phyloP scores from a whole-genome alignment of 2,888 invertebrate genomes.

The Willowsia nigromaculata region DNA sequence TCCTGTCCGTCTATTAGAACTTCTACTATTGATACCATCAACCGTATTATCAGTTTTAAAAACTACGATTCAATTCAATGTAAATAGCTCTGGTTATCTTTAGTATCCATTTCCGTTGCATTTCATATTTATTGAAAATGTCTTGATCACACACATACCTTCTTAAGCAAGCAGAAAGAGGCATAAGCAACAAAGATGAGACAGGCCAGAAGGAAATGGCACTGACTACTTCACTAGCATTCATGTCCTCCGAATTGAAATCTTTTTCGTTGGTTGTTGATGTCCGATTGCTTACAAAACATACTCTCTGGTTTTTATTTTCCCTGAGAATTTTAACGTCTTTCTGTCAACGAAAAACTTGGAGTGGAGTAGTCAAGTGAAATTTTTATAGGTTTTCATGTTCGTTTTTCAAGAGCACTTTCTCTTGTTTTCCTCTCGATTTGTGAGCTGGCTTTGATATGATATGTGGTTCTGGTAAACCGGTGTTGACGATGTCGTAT shows the following conservation, averaged over 20 bases:
- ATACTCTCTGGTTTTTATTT: not conserved
- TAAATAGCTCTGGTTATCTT: not conserved
- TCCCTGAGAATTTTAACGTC: not conserved
- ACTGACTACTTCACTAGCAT: too few species aligned
- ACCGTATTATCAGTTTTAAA: too few species aligned
- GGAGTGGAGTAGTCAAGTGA: slow-evolving; percentile 11
- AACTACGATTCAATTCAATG: too few species aligned
- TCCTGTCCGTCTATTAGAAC: too few species aligned
- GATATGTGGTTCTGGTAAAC: not conserved
- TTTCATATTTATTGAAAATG: not conserved
- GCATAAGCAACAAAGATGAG: too few species aligned
- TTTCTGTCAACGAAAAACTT: not conserved
- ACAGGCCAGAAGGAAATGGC: too few species aligned
- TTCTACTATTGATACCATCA: too few species aligned
- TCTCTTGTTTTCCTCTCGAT: not conserved
- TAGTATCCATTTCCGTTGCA: not conserved
- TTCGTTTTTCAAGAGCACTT: slow-evolving; percentile 1
- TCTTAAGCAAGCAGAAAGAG: too few species aligned
- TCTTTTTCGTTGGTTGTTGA: too few species aligned
- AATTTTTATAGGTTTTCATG: slow-evolving; percentile 6
- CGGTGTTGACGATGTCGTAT: slow-evolving; percentile 20
- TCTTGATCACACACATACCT: too few species aligned
- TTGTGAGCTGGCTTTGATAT: not conserved
- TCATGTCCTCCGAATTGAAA: too few species aligned
- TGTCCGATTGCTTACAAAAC: not conserved